Conservation (phyloP, 2,888 invertebrate species). For the Cinara cedri region DNA sequence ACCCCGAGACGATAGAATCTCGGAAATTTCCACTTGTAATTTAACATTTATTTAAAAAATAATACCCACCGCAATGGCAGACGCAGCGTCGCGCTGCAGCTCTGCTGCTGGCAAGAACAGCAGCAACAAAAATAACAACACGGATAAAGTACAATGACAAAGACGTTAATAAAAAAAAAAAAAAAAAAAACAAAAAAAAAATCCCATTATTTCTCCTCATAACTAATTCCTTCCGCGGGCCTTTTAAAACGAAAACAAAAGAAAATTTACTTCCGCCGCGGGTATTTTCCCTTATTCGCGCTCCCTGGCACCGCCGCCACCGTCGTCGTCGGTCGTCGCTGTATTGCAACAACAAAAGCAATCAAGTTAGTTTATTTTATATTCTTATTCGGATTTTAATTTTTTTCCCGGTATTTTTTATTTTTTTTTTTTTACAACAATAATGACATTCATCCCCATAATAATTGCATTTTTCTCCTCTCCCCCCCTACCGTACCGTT, state of each 20-base stretch:
- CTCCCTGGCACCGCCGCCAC: background rate
- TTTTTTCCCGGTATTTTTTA: conserved; percentile 43
- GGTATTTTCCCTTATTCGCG: background rate
- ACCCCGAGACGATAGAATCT: conserved; percentile 41
- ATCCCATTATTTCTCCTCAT: conserved; percentile 56
- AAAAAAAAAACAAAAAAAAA: conserved; percentile 17
- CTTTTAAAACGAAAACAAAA: conserved; percentile 52
- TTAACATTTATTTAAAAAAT: conserved; percentile 57
- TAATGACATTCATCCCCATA: conserved; percentile 40
- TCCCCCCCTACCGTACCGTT: background rate
- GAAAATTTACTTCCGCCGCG: conserved; percentile 48
- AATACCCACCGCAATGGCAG: conserved; percentile 54
- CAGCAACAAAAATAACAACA: conserved; percentile 55
- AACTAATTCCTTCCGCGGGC: conserved; percentile 56
- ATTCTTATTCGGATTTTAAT: conserved; percentile 49
- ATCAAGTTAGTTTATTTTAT: conserved; percentile 52
- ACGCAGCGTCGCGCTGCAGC: background rate
- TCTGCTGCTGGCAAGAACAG: conserved; percentile 20
- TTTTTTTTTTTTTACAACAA: conserved; percentile 1
- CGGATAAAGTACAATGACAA: conserved; percentile 53
- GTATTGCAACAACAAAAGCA: conserved; percentile 52
- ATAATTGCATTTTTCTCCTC: conserved; percentile 19
- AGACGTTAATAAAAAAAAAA: conserved; percentile 53
- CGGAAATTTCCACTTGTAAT: conserved; percentile 57
- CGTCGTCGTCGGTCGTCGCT: conserved; percentile 8